These are phyloP conservation scores for Mamestra configurata DNA, from an alignment of 1,140 invertebrate genomes.

Conservation along the genomic window DNA sequence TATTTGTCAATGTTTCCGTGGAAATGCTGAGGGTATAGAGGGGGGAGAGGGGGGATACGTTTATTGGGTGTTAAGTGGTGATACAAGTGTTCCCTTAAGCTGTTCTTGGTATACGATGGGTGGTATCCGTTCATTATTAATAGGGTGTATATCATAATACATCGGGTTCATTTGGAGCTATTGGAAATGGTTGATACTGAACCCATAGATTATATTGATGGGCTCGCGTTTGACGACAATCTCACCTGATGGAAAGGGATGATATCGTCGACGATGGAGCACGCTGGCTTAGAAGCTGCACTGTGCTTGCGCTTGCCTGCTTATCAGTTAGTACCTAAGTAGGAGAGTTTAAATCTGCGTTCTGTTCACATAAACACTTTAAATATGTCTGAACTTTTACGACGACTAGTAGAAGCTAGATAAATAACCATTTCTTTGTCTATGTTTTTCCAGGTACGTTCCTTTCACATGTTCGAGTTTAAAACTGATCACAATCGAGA, in stretches of 20 bases:
- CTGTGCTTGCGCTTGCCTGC: too few species aligned
- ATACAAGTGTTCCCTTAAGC: not conserved
- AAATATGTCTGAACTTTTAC: not conserved
- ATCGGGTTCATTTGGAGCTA: too few species aligned
- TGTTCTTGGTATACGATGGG: not conserved
- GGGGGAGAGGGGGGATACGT: not conserved
- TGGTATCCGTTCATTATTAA: not conserved
- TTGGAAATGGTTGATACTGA: not conserved
- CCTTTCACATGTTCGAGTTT: not conserved
- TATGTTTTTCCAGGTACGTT: slow-evolving; percentile 38
- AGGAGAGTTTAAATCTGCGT: too few species aligned
- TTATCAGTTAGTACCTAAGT: too few species aligned
- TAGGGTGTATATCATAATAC: too few species aligned
- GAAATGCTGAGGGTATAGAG: not conserved
- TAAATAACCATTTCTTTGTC: not conserved
- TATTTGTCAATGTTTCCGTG: slow-evolving; percentile 22
- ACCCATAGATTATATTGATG: too few species aligned
- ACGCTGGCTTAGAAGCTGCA: too few species aligned
- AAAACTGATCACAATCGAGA: not conserved
- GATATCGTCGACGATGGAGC: too few species aligned
- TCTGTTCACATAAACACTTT: not conserved
- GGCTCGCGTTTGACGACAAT: too few species aligned
- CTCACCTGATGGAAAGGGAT: too few species aligned
- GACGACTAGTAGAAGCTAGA: not conserved
- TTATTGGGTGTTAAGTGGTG: slow-evolving; percentile 42